Evolutionary conservation across 2,888 invertebrate species (phyloP), one percentile per base, ranked within the genome.

Genomic region (Candidula unifasciata): DNA sequence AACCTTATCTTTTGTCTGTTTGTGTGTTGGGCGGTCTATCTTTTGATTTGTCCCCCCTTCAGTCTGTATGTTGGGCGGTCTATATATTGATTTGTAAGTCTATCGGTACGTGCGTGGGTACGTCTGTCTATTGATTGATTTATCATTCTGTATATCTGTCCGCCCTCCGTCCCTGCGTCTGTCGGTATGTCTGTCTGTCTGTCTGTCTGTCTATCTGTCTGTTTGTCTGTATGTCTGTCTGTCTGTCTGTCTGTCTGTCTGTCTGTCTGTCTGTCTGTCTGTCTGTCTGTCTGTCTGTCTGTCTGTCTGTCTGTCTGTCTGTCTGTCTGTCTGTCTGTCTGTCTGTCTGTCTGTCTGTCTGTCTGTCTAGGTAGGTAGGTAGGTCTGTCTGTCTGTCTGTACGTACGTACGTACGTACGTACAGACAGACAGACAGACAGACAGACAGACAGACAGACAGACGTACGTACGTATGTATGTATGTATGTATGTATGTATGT

Each of bases 271-370:
- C 73, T 73, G 35, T 35, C 73, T 73, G 35, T 35, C 73, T 73
- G 35, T 73, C 73, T 73, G 35, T 73, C 73, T 73, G 35, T 73
- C 73, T 73, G 35, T 73, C 73, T 73, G 35, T 73, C 73, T 73
- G 35, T 73, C 73, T 73, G 35, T 73, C 73, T 37, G 18, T 33
- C 73, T 37, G 27, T 69, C 69, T 69, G 27, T 69, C 69, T 69
- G 27, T 69, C 69, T 69, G 27, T 69, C 69, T 69, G 27, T 69
- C 69, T 69, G 27, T 69, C 69, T 69, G 27, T 69, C 69, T 69
- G 27, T 69, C 69, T 69, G 27, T 69, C 69, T 69, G 27, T 69
- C 69, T 69, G 27, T 69, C 69, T 69, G 27, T 69, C 69, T 69
- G 27, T 73, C 73, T 73, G n/a, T n/a, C n/a, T n/a, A n/a, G n/a